phyloP scores from a whole-genome alignment of 2,113 vertebrate species.

The Macrotus californicus region DNA sequence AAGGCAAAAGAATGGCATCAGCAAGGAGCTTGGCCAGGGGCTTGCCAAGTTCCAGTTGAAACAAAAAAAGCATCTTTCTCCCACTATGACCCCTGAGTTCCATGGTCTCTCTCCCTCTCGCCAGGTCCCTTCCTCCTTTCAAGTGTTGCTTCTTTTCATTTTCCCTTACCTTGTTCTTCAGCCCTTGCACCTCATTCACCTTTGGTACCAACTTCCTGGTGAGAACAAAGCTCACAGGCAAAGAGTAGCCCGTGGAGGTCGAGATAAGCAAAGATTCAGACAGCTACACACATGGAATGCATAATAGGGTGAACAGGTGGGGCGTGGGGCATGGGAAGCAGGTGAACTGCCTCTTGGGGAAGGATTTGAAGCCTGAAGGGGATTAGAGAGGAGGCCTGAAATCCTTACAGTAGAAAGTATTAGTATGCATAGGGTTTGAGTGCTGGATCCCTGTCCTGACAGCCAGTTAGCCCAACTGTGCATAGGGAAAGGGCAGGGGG shows the following conservation, averaged over 20 bases:
- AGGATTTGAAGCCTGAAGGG: background rate
- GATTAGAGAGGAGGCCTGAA: background rate
- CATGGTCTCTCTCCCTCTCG: background rate
- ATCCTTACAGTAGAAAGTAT: background rate
- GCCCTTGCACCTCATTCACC: conserved; percentile 72
- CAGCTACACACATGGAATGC: background rate
- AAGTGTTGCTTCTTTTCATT: background rate
- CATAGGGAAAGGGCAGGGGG: background rate
- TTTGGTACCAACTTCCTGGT: conserved; percentile 82
- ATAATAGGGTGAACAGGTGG: background rate
- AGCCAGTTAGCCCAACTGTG: background rate
- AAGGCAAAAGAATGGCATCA: conserved; percentile 46
- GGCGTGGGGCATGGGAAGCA: background rate
- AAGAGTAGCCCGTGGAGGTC: conserved; percentile 80
- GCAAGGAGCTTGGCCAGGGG: background rate
- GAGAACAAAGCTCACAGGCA: conserved; percentile 82
- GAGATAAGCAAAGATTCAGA: background rate
- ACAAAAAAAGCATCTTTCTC: background rate
- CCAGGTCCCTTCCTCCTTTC: background rate
- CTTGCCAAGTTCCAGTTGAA: background rate
- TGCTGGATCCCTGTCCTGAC: background rate
- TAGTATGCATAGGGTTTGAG: background rate
- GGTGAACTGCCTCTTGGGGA: background rate
- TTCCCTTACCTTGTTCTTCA: background rate
- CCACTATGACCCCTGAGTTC: background rate